These are phyloP conservation scores for Mythimna vitellina DNA, from an alignment of 2,888 invertebrate genomes.

Conservation along the genomic window DNA sequence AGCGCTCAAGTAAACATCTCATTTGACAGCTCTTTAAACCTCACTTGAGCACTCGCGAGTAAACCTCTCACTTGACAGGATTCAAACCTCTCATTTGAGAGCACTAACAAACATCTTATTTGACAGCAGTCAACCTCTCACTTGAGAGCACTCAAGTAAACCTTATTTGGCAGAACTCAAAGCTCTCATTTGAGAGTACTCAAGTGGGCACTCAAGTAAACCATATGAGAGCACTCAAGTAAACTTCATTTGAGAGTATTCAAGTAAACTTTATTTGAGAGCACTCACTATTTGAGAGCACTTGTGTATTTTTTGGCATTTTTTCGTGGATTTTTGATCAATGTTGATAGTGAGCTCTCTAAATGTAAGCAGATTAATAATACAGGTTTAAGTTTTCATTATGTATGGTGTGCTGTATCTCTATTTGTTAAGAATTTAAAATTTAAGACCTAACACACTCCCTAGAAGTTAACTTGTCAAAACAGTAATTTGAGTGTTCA, in stretches of 20 bases:
- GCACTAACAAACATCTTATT: neutral
- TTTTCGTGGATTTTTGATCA: neutral
- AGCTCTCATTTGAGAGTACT: neutral
- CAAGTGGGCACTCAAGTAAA: neutral
- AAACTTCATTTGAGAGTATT: neutral
- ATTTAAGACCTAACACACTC: neutral
- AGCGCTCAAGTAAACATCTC: neutral
- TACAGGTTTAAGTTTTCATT: neutral
- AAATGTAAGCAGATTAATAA: conserved; percentile 17
- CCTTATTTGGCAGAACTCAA: neutral
- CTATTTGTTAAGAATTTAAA: conserved; percentile 7
- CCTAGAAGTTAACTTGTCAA: neutral
- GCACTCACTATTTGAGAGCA: too few species aligned
- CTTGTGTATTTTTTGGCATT: neutral
- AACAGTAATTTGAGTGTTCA: conserved; percentile 12
- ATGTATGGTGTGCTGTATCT: conserved; percentile 11
- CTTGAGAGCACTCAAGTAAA: conserved; percentile 1
- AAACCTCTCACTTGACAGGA: too few species aligned
- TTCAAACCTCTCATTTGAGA: too few species aligned
- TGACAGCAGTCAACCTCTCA: neutral
- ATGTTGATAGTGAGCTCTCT: conserved; percentile 1
- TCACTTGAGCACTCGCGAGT: too few species aligned
- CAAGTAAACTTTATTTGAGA: too few species aligned
- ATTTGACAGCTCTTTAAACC: too few species aligned
- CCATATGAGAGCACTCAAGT: neutral